Base-by-base conservation (phyloP, 2,113 vertebrate genomes). In the Mola mola region DNA sequence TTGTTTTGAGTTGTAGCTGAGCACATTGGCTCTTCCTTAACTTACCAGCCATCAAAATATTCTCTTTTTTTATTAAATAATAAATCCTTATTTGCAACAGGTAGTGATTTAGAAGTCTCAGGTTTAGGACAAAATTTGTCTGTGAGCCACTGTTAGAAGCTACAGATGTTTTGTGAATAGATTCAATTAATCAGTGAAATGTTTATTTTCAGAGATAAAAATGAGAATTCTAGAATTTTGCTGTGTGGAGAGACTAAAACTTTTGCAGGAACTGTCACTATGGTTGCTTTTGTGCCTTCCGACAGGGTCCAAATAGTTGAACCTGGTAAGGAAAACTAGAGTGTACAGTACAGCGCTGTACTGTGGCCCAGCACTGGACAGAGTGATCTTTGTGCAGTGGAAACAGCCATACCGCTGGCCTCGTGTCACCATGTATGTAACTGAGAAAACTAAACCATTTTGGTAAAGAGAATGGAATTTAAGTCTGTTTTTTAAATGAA, bases 391-490 rank as follows among this genome's bases (percentile, higher is more conserved):
- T n/a, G n/a, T n/a, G n/a, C n/a, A n/a, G n/a, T 40, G 46, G 26
- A 42, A 50, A 13, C 12, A 29, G 38, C 24, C 11, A 17, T 11
- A 75, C 3, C 31, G 11, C 10, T 12, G 31, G n/a, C n/a, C n/a
- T 34, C 31, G 26, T 28, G 26, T 28, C 26, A 28, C 4, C 8
- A 5, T 28, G 8, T 8, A 28, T 36, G n/a, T 20, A 2, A 8
- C 38, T 31, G 29, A 2, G 29, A 38, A 31, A 40, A 28, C 40
- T 47, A 16, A 25, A 20, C 56, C 29, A 29, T 34, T 5, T 21
- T 47, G 26, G 12, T 31, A 12, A 44, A 7, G 3, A 33, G 60
- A 31, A 31, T 47, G 11, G 46, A 31, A 77, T 73, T 66, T 31
- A 31, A 10, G 7, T 8, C 5, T 31, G 2, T 31, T 31, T 31